These are phyloP conservation scores for Philaenus spumarius DNA, from an alignment of 1,140 invertebrate species.

Conservation along the genomic window DNA sequence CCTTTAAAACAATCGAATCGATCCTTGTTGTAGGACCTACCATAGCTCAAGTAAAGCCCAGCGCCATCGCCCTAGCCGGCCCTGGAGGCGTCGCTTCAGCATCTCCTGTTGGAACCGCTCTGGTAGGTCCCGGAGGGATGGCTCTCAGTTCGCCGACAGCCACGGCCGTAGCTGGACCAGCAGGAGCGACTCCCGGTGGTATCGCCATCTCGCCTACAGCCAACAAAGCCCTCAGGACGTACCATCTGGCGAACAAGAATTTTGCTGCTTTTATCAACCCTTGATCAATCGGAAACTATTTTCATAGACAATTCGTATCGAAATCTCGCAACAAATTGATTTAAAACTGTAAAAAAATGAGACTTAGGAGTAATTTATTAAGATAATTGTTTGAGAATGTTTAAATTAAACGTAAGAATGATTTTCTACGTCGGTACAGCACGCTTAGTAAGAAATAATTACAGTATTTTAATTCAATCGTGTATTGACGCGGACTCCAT, in stretches of 20 bases:
- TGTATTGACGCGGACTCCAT: no score
- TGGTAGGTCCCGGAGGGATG: constrained; percentile 41
- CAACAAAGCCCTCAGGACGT: constrained; percentile 16
- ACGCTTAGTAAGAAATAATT: no score
- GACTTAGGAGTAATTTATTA: no score
- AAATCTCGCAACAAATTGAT: no score
- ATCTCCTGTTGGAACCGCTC: constrained; percentile 40
- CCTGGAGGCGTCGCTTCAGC: constrained; percentile 42
- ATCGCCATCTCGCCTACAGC: not conserved
- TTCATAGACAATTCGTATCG: no score
- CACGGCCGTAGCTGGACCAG: constrained; percentile 42
- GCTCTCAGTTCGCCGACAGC: constrained; percentile 42
- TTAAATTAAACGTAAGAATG: no score
- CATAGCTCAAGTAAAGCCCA: constrained; percentile 41
- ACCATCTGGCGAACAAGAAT: constrained; percentile 15
- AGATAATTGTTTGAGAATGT: no score
- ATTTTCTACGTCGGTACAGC: no score
- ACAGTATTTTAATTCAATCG: no score
- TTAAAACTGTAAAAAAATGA: no score
- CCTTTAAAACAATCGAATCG: not conserved
- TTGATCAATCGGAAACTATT: no score
- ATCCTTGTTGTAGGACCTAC: constrained; percentile 31
- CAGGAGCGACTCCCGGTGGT: not conserved
- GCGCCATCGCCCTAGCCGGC: constrained; percentile 43
- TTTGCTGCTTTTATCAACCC: constrained; percentile 7